Conservation (phyloP, 2,113 vertebrate genomes). For the Chlamydotis undulata region DNA sequence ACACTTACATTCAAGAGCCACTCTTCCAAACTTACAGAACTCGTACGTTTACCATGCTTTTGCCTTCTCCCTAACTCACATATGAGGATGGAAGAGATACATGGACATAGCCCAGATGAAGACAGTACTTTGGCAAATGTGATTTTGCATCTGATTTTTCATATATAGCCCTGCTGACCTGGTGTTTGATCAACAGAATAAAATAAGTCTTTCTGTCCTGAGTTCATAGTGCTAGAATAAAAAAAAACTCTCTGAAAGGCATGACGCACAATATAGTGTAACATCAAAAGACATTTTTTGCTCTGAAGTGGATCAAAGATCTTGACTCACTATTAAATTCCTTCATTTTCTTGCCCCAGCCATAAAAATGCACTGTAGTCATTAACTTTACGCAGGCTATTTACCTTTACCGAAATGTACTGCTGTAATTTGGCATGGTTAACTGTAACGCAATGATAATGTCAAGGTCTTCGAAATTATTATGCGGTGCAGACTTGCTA, state of each 20-base stretch:
- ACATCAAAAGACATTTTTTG: background rate
- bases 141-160: background rate
- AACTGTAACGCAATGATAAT: slow-evolving; percentile 41
- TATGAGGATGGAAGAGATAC: background rate
- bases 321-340: background rate
- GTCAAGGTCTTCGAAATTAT: slow-evolving; percentile 56
- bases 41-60: background rate
- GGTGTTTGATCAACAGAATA: background rate
- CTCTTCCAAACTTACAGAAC: background rate
- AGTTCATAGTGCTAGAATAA: background rate
- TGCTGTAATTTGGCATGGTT: slow-evolving; percentile 23
- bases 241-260: background rate
- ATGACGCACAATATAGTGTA: background rate
- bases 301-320: background rate
- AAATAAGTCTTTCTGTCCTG: background rate
- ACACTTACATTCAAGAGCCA: background rate
- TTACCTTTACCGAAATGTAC: slow-evolving; percentile 14
- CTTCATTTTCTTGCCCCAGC: slow-evolving; percentile 32
- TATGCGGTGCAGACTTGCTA: background rate
- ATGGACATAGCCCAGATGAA: background rate
- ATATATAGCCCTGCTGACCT: background rate
- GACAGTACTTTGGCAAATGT: background rate
- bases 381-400: slow-evolving; percentile 17
- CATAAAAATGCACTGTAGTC: background rate
- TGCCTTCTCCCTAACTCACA: background rate